Evolutionary conservation across 2,888 invertebrate genomes (phyloP).

Genomic region (Helicoverpa assulta): DNA sequence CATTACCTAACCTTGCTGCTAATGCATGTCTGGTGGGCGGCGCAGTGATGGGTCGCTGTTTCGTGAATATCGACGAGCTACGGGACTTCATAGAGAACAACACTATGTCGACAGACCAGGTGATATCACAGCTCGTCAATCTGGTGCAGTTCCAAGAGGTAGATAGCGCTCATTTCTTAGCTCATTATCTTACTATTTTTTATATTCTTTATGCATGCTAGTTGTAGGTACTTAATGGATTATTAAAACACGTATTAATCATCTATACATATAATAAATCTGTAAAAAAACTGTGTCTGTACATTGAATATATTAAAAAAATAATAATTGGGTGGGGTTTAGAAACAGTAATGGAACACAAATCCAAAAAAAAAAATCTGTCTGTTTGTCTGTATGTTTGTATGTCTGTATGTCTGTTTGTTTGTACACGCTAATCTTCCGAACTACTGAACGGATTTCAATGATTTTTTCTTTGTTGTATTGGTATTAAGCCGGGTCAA

Average conservation of each 20-base stretch:
- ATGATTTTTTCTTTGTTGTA: too few species aligned
- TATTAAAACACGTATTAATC: conserved; percentile 1
- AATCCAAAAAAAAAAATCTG: too few species aligned
- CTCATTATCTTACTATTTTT: conserved; percentile 27
- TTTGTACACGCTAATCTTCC: too few species aligned
- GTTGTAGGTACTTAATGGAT: background rate
- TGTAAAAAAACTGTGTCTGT: too few species aligned
- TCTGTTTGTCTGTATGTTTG: too few species aligned
- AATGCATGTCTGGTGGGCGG: conserved; percentile 62
- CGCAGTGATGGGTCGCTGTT: conserved; percentile 84
- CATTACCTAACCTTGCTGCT: conserved; percentile 60
- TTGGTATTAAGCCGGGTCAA: too few species aligned
- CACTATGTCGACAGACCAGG: conserved; percentile 66
- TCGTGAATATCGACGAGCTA: conserved; percentile 74
- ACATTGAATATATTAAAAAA: too few species aligned
- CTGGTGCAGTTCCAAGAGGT: conserved; percentile 81
- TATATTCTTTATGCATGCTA: conserved; percentile 33
- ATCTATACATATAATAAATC: too few species aligned
- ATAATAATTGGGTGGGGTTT: too few species aligned
- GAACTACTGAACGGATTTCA: too few species aligned
- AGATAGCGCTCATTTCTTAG: conserved; percentile 62
- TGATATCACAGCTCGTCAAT: conserved; percentile 72
- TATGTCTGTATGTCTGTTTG: too few species aligned
- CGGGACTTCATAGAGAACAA: conserved; percentile 58
- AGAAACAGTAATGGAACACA: too few species aligned